Evolutionary conservation across 2,113 vertebrate genomes (phyloP), one percentile per base, ranked within the genome.

Genomic region (Mohoua ochrocephala): DNA sequence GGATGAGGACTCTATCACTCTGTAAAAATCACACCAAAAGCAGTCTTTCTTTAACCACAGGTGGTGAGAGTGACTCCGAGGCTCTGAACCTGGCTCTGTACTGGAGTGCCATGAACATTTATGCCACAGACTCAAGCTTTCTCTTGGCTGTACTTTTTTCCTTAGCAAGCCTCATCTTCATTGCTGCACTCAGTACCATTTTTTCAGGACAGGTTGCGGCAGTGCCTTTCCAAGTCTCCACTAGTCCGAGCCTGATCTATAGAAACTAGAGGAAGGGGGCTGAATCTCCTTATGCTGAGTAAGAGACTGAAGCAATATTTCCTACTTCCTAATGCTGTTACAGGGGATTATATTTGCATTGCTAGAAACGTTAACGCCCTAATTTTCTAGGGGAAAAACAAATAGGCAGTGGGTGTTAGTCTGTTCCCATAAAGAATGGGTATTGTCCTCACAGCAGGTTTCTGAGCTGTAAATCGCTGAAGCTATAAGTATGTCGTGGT

Each of bases 401-500:
- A 65, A 76, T 4, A 53, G 37, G 10, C 27, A 49, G 20, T n/a
- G 30, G 4, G 7, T 54, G 33, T 69, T 77, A 69, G 10, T 35
- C 28, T 78, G 20, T 50, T 89, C 12, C 45, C 19, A 49, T 37
- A 71, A 78, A 83, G 61, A 76, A 42, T 1, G 3, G 26, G 3
- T 28, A 35, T 41, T 45, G 39, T 78, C n/a, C 22, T 92, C 6
- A 6, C 15, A 60, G 44, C 15, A 86, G 27, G 24, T 69, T 95
- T 77, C 60, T 56, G 49, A 83, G 50, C 31, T 75, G 26, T 84
- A 77, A 84, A 24, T 68, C 47, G 67, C 69, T 52, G 76, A 68
- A 88, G 30, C 12, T 33, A 4, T 50, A 49, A 35, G 4, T 33
- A 20, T 50, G 14, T 54, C 0, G 0, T n/a, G 18, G 59, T 37